Evolutionary conservation across 2,113 vertebrate species (phyloP).

Genomic region (Rhinopomastus cyanomelas): DNA sequence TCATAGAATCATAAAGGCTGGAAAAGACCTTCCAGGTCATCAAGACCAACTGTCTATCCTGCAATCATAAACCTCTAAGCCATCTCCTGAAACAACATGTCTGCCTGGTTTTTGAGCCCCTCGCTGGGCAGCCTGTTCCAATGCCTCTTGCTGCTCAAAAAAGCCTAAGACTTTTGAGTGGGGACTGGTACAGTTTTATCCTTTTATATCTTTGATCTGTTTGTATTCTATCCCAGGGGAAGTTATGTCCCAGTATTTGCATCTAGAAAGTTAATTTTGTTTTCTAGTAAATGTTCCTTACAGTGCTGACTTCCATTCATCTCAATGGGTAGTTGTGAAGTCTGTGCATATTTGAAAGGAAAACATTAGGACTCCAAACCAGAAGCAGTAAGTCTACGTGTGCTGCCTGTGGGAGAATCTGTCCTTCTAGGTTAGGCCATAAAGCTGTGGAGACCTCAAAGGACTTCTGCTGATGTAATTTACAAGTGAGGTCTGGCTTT

Average conservation of each 20-base stretch:
- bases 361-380: background rate
- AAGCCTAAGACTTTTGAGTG: background rate
- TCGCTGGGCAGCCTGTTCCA: too few relatives aligned
- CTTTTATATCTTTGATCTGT: background rate
- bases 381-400: fast-evolving
- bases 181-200: background rate
- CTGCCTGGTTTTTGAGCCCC: too few relatives aligned
- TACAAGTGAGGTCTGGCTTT: background rate
- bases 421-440: background rate
- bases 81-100: too few relatives aligned
- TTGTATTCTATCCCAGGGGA: background rate
- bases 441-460: background rate
- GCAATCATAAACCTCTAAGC: too few relatives aligned
- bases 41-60: too few relatives aligned
- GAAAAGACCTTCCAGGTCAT: too few relatives aligned
- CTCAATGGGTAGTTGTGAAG: background rate
- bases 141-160: too few relatives aligned
- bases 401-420: background rate
- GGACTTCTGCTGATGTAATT: background rate
- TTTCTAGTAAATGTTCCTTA: background rate
- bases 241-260: background rate
- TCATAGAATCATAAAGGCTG: too few relatives aligned
- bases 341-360: background rate
- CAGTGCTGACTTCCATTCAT: background rate
- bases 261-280: background rate